phyloP scores from a whole-genome alignment of 2,888 invertebrate genomes.

The Brenthis ino region DNA sequence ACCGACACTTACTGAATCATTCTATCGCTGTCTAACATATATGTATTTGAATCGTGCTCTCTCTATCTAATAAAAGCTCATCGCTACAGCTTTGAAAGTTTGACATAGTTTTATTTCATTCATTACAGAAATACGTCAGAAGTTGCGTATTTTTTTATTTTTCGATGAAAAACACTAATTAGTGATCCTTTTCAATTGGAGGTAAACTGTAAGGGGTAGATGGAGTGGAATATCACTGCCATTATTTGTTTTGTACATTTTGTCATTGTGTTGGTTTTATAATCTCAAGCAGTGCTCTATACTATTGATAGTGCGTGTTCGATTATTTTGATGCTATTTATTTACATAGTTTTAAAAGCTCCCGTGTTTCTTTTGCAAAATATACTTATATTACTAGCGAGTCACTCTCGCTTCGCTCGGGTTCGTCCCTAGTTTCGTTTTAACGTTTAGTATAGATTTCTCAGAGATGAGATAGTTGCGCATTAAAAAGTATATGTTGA shows the following conservation, averaged over 20 bases:
- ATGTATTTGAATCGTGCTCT: constrained; percentile 16
- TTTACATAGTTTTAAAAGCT: too few species aligned
- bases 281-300: too few species aligned
- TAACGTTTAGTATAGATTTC: too few species aligned
- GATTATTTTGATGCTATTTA: too few species aligned
- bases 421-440: too few species aligned
- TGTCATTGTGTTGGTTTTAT: background rate
- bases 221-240: constrained; percentile 8
- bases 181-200: constrained; percentile 18
- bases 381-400: too few species aligned
- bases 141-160: constrained; percentile 15
- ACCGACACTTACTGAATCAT: background rate
- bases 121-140: constrained; percentile 22
- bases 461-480: too few species aligned
- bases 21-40: constrained; percentile 6
- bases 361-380: too few species aligned
- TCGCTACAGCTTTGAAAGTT: constrained; percentile 12
- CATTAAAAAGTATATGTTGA: too few species aligned
- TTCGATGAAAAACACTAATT: constrained; percentile 25
- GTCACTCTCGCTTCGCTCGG: too few species aligned
- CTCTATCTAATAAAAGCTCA: constrained; percentile 23
- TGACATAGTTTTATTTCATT: constrained; percentile 31
- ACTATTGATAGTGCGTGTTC: too few species aligned
- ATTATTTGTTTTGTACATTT: constrained; percentile 1
- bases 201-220: constrained; percentile 3